A percentile compares a stretch with the other conserved stretches of the same genome.
Evolutionary conservation across 2,888 invertebrate genomes (phyloP).

Genomic region (Hedychridium roseum): DNA sequence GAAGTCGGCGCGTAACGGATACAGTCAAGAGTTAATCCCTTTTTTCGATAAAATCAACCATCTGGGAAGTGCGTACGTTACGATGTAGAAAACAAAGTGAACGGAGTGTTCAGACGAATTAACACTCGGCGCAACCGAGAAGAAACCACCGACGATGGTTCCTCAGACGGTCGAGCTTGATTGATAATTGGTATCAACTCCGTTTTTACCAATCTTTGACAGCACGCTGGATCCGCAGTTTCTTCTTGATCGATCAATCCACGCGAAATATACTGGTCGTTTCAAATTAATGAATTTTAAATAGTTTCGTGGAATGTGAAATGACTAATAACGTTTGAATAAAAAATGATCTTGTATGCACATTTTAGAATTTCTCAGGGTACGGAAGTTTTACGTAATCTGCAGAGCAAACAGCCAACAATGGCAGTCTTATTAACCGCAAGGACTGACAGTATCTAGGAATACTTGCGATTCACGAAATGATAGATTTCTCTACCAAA

Average conservation of each 20-base stretch:
- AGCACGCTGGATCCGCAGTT: too few species aligned
- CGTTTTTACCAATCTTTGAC: conserved; percentile 38
- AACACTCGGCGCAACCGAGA: conserved; percentile 26
- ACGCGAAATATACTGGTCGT: too few species aligned
- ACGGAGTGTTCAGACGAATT: conserved; percentile 21
- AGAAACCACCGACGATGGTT: conserved; percentile 31
- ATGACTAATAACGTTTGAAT: too few species aligned
- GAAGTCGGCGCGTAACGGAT: conserved; percentile 46
- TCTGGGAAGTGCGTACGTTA: too few species aligned
- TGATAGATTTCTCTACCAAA: too few species aligned
- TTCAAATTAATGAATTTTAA: too few species aligned
- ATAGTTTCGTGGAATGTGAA: too few species aligned
- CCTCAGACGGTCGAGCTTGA: conserved; percentile 34
- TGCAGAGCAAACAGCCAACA: conserved; percentile 1
- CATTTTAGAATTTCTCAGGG: background rate
- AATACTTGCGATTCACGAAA: too few species aligned
- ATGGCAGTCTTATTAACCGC: conserved; percentile 4
- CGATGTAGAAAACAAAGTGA: too few species aligned
- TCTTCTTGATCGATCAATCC: too few species aligned
- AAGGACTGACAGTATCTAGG: too few species aligned
- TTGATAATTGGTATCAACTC: conserved; percentile 44
- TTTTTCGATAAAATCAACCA: background rate
- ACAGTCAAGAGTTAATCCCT: conserved; percentile 24
- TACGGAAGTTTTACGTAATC: conserved; percentile 6
- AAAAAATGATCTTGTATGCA: too few species aligned